Evolutionary conservation across 2,113 vertebrate genomes (phyloP).

Genomic region (Spea multiplicata): DNA sequence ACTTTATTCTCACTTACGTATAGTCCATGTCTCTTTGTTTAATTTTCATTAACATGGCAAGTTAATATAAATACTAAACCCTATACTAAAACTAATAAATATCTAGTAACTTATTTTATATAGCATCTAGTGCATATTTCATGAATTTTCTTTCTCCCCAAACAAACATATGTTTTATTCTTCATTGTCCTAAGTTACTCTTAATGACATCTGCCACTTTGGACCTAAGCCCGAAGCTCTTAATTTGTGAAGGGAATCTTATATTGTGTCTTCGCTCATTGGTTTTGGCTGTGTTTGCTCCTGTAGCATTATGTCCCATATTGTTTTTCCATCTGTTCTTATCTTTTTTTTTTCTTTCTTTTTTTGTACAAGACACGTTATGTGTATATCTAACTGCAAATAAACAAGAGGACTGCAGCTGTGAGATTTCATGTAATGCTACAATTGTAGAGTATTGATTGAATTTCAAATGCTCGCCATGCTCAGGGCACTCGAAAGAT

Average conservation of each 20-base stretch:
- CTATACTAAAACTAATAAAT: too few species aligned
- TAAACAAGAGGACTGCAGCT: constrained; percentile 1
- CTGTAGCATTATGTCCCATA: constrained; percentile 33
- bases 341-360: constrained; percentile 1
- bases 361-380: neutral
- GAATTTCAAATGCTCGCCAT: too few species aligned
- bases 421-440: neutral
- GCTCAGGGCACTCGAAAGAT: too few species aligned
- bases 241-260: constrained; percentile 18
- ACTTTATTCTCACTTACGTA: too few species aligned
- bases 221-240: constrained; percentile 27
- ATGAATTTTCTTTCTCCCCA: neutral
- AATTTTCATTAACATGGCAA: too few species aligned
- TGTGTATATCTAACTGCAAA: constrained; percentile 11
- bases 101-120: too few species aligned
- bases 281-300: constrained; percentile 38
- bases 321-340: constrained; percentile 40
- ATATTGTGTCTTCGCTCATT: constrained; percentile 34
- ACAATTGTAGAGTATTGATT: too few species aligned
- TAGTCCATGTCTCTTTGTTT: too few species aligned
- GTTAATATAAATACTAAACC: too few species aligned
- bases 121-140: too few species aligned
- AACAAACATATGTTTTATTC: constrained; percentile 30
- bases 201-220: constrained; percentile 42
- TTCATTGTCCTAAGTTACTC: constrained; percentile 38